Evolutionary conservation across 2,113 vertebrate genomes (phyloP).

Genomic region (Empidonax traillii): DNA sequence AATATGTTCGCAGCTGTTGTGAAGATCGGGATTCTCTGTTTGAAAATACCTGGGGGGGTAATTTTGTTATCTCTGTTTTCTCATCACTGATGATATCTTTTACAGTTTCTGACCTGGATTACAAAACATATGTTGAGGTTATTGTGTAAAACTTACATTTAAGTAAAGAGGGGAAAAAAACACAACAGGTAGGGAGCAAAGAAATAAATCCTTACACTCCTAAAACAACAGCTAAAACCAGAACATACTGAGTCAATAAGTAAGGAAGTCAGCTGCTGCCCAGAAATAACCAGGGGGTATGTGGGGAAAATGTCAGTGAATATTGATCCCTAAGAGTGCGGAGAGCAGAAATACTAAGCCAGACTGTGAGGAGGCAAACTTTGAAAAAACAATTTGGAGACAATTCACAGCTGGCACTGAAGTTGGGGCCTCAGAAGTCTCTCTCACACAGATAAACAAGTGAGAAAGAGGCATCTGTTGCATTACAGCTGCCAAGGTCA

Average conservation of each 20-base stretch:
- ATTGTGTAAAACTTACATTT: neutral
- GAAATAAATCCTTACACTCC: neutral
- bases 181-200: neutral
- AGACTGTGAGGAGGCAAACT: neutral
- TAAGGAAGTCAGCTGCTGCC: neutral
- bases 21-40: neutral
- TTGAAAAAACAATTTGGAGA: slow-evolving; percentile 6
- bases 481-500: slow-evolving; percentile 53
- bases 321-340: neutral
- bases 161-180: neutral
- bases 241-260: neutral
- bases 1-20: neutral
- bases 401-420: slow-evolving; percentile 21
- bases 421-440: slow-evolving; percentile 36
- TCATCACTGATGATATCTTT: neutral
- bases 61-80: neutral
- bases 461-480: slow-evolving; percentile 47
- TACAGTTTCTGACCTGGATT: neutral
- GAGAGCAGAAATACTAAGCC: neutral
- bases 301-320: neutral
- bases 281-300: neutral
- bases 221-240: neutral
- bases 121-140: neutral
- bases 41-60: neutral
- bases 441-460: slow-evolving; percentile 23